Evolutionary conservation across 2,113 vertebrate species (phyloP).

Genomic region (Grammomys dolichurus): DNA sequence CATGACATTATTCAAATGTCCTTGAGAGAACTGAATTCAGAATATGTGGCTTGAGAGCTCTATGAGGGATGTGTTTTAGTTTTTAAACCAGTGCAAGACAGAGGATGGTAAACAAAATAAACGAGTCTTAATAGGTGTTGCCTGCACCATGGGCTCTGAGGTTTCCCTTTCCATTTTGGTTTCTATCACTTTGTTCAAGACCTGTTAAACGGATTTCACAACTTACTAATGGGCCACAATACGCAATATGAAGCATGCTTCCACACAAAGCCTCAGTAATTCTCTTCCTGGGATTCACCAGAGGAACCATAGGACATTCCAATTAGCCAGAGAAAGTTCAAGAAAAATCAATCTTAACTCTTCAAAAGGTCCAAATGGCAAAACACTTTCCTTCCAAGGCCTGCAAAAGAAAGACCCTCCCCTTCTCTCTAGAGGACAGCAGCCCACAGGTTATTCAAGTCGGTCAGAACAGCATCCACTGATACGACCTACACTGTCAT

Average conservation of each 20-base stretch:
- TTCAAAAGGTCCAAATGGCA: constrained; percentile 49
- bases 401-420: background rate
- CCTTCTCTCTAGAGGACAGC: too few relatives aligned
- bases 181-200: constrained; percentile 8
- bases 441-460: background rate
- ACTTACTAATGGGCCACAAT: constrained; percentile 52
- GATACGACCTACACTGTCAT: too few relatives aligned
- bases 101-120: constrained; percentile 24
- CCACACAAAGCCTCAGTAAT: background rate
- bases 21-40: background rate
- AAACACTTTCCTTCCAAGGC: background rate
- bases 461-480: background rate
- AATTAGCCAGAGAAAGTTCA: constrained; percentile 64
- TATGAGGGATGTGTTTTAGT: constrained; percentile 31
- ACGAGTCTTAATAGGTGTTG: background rate
- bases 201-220: constrained; percentile 59
- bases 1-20: background rate
- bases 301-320: constrained; percentile 11
- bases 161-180: constrained; percentile 36
- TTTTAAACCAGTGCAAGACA: background rate
- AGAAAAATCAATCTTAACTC: constrained; percentile 57
- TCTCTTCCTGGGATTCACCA: constrained; percentile 47
- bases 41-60: background rate
- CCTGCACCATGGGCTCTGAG: background rate
- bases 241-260: constrained; percentile 36